Evolutionary conservation across 2,797 vertebrate genomes (phyloP).

Genomic region (Petrocephalus sullivani): DNA sequence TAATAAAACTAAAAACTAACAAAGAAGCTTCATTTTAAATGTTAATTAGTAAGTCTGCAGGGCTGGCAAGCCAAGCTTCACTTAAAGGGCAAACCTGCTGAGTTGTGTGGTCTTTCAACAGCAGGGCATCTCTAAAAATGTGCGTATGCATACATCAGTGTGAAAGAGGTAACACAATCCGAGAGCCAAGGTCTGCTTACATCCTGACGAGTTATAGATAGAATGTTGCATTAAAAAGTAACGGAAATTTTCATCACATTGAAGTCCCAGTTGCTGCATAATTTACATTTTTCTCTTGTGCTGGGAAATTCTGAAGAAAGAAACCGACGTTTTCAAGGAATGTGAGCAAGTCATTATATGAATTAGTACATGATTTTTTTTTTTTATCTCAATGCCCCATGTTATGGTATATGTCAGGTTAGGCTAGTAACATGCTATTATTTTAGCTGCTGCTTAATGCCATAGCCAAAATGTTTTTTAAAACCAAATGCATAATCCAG

Average conservation of each 20-base stretch:
- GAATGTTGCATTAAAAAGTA: neutral
- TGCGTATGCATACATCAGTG: neutral
- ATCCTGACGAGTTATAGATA: neutral
- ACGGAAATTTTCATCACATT: neutral
- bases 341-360: neutral
- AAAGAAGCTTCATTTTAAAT: neutral
- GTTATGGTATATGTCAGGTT: neutral
- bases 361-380: neutral
- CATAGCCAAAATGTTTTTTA: neutral
- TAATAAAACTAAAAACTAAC: neutral
- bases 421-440: neutral
- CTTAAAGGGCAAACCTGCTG: conserved; percentile 4
- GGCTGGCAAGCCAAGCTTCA: neutral
- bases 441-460: neutral
- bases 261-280: neutral
- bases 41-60: neutral
- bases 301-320: neutral
- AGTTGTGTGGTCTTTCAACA: neutral
- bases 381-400: neutral
- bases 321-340: neutral
- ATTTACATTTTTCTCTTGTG: neutral
- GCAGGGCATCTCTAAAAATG: neutral
- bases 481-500: neutral
- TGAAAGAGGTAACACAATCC: neutral
- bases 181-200: neutral